Evolutionary conservation across 2,888 invertebrate species (phyloP), one percentile per base, ranked within the genome.

Genomic region (Dasysyrphus tricinctus): DNA sequence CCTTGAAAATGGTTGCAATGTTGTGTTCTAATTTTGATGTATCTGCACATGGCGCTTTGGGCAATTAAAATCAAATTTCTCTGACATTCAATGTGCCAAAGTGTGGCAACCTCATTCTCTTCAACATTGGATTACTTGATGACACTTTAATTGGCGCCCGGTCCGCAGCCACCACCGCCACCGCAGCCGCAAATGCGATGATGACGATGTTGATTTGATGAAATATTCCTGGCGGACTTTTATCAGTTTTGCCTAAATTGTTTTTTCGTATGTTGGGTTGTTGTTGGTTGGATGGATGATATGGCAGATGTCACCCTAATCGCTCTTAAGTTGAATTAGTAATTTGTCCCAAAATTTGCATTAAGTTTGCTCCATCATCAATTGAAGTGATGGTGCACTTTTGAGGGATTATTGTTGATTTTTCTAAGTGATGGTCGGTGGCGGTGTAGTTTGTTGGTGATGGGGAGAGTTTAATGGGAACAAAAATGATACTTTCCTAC

Each of bases 1-100:
- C 63, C 42, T 61, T 39, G 39, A 24, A 37, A 14, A 9, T 51
- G 47, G 69, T 63, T 63, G 75, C 56, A 70, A 70, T 61, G 54
- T 75, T 76, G 39, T 80, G 59, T 80, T 84, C 84, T 80, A 85
- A 73, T 69, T 75, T 59, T 57, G 16, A 32, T 63, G 57, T 76
- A 42, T 72, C 39, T 57, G 79, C 87, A 87, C 76, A 83, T 83
- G 87, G 79, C 61, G 70, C 72, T 69, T 47, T 29, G 44, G 51
- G 54, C 87, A 87, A 87, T 87, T 87, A 87, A 87, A 87, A 87
- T 82, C 87, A 83, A 82, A 87, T 87, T 87, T 87, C 76, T 72
- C 47, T 79, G 73, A 61, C 59, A 47, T 69, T 42, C 44, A 69
- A 76, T 76, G 73, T 61, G 77, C 61, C 77, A 77, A 85, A 81